Evolutionary conservation across 1,140 invertebrate species (phyloP).

Genomic region (Euglossa dilemma): DNA sequence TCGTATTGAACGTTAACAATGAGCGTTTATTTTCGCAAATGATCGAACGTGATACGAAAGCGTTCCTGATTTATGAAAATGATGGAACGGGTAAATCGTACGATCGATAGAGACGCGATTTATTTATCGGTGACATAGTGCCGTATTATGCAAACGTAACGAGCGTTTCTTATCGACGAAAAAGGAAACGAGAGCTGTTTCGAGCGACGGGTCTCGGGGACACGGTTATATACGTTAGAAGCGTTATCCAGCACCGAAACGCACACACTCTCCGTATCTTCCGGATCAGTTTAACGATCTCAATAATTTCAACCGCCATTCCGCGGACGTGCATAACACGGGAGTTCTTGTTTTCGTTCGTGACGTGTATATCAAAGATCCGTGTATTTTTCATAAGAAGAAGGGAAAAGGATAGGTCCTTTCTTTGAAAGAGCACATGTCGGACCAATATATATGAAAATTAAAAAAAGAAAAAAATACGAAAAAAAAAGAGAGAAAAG

Average conservation of each 20-base stretch:
- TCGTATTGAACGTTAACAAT: neutral
- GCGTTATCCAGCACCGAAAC: constrained; percentile 53
- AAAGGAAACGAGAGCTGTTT: constrained; percentile 27
- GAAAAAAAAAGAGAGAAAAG: neutral
- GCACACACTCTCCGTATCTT: constrained; percentile 18
- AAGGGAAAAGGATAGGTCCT: constrained; percentile 24
- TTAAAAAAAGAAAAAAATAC: constrained; percentile 37
- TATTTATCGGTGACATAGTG: neutral
- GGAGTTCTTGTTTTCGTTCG: constrained; percentile 36
- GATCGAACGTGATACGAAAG: neutral
- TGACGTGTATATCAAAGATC: constrained; percentile 49
- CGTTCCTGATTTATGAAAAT: neutral
- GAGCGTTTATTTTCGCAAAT: neutral
- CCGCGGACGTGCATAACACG: constrained; percentile 37
- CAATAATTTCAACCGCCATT: constrained; percentile 43
- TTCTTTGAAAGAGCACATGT: constrained; percentile 59
- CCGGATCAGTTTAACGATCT: constrained; percentile 62
- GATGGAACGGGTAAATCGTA: neutral
- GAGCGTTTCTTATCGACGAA: neutral
- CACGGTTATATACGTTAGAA: neutral
- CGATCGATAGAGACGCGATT: neutral
- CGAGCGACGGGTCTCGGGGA: constrained; percentile 18
- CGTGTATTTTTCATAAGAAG: constrained; percentile 54
- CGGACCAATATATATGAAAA: constrained; percentile 60
- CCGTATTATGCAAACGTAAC: neutral